phyloP scores from a whole-genome alignment of 2,888 invertebrate genomes.

The Schizotus pectinicornis region DNA sequence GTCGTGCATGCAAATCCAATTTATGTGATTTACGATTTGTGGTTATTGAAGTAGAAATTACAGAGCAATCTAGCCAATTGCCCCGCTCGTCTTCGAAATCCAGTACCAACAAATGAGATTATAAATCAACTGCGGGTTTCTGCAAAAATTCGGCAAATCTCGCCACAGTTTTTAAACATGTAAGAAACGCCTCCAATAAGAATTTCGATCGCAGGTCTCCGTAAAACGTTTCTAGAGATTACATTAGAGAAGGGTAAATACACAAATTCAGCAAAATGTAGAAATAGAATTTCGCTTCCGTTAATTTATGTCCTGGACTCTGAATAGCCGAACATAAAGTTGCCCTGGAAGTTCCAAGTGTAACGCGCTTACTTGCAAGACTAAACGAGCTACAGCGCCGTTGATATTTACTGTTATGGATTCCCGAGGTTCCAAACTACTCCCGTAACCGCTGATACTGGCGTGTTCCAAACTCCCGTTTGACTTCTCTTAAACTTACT shows the following conservation, averaged over 20 bases:
- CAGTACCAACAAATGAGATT: not conserved
- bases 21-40: constrained; percentile 36
- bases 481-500: constrained; percentile 46
- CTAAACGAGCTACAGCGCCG: constrained; percentile 50
- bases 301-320: constrained; percentile 48
- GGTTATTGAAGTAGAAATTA: constrained; percentile 36
- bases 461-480: constrained; percentile 44
- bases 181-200: too few relatives aligned
- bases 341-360: constrained; percentile 45
- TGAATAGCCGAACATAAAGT: constrained; percentile 46
- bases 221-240: too few relatives aligned
- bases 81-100: constrained; percentile 8
- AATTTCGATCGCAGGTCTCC: too few relatives aligned
- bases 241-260: not conserved
- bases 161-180: too few relatives aligned
- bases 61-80: constrained; percentile 34
- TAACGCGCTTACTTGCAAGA: constrained; percentile 46
- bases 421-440: constrained; percentile 49
- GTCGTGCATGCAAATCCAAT: constrained; percentile 37
- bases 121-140: not conserved
- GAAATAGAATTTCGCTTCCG: constrained; percentile 40
- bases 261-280: constrained; percentile 16
- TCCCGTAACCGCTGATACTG: constrained; percentile 50
- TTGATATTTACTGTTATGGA: constrained; percentile 46
- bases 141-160: too few relatives aligned